These are phyloP conservation scores for Aptenodytes forsteri DNA, from an alignment of 2,113 vertebrate genomes.

Conservation along the genomic window DNA sequence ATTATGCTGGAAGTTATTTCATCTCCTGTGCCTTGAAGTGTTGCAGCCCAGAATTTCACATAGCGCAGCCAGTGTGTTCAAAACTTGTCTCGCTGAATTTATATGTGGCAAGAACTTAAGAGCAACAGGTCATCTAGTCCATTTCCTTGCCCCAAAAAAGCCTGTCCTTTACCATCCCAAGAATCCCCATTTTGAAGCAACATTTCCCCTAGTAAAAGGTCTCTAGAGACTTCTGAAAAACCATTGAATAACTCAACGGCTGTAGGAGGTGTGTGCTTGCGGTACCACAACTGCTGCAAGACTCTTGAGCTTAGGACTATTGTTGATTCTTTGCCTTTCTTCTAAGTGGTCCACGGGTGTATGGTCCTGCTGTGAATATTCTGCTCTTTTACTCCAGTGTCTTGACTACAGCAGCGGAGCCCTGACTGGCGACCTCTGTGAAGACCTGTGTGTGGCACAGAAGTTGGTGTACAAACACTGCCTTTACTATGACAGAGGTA, in stretches of 20 bases:
- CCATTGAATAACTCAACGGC: accelerated
- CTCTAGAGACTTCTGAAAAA: background rate
- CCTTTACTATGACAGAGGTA: slow-evolving; percentile 91
- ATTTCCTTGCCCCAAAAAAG: background rate
- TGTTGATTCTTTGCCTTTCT: background rate
- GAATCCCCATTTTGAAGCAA: background rate
- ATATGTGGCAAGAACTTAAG: background rate
- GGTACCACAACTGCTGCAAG: background rate
- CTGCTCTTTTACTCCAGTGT: slow-evolving; percentile 80
- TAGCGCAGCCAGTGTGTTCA: accelerated
- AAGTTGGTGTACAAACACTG: slow-evolving; percentile 87
- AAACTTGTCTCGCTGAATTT: background rate
- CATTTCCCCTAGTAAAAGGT: background rate
- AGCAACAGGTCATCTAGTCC: background rate
- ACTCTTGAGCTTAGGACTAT: background rate
- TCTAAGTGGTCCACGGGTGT: accelerated
- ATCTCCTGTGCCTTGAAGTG: background rate
- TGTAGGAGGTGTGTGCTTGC: background rate
- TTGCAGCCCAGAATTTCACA: background rate
- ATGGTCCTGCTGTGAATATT: background rate
- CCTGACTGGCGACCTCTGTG: slow-evolving; percentile 88
- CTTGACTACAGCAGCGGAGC: slow-evolving; percentile 82
- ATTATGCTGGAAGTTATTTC: background rate
- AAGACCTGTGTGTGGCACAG: slow-evolving; percentile 87
- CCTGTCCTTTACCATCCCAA: background rate